Percentiles rank a stretch among this genome's conserved stretches.
Evolutionary conservation across 1,140 invertebrate species (phyloP).

Genomic region (Linepithema humile): DNA sequence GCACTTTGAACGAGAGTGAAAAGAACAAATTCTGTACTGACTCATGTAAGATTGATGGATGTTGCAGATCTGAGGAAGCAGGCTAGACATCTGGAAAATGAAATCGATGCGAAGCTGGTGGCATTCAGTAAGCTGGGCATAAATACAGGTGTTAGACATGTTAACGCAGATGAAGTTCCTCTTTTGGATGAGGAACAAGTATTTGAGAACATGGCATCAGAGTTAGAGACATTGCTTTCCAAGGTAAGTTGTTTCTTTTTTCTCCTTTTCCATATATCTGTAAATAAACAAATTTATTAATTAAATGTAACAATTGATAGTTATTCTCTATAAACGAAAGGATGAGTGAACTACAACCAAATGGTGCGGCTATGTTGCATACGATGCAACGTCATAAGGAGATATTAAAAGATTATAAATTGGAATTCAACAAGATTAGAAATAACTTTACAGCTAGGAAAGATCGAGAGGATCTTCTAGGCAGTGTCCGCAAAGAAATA

Average conservation of each 20-base stretch:
- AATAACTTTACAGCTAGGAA: conserved; percentile 93
- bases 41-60: not conserved
- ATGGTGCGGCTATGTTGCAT: conserved; percentile 93
- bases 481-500: conserved; percentile 89
- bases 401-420: conserved; percentile 95
- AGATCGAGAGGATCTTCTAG: conserved; percentile 94
- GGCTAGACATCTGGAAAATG: conserved; percentile 97
- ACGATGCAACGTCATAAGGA: conserved; percentile 97
- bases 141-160: conserved; percentile 85
- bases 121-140: conserved; percentile 97
- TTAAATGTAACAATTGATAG: conserved; percentile 84
- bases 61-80: conserved; percentile 95
- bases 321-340: conserved; percentile 93
- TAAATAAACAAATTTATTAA: conserved; percentile 9
- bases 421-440: conserved; percentile 97
- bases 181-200: conserved; percentile 94
- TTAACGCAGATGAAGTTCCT: conserved; percentile 90
- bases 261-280: not conserved
- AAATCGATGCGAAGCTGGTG: conserved; percentile 97
- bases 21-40: not conserved
- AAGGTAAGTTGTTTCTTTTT: conserved; percentile 86
- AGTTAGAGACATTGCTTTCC: conserved; percentile 94
- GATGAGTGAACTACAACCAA: conserved; percentile 93
- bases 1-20: not conserved
- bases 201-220: conserved; percentile 96